phyloP scores from a whole-genome alignment of 2,888 invertebrate species.

The Oxycera nigricornis region DNA sequence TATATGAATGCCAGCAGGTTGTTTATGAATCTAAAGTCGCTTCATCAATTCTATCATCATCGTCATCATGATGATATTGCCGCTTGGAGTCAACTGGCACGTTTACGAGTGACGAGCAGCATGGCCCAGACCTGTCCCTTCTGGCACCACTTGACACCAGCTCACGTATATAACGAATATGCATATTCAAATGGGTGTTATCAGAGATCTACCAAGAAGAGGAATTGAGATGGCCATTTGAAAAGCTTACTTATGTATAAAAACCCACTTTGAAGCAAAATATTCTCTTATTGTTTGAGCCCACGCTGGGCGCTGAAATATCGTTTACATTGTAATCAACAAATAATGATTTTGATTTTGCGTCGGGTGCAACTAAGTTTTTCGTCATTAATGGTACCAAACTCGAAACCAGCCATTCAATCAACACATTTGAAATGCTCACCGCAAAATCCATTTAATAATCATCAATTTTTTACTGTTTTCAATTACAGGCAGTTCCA shows the following conservation, averaged over 20 bases:
- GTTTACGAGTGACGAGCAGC: neutral
- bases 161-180: slow-evolving; percentile 9
- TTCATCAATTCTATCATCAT: slow-evolving; percentile 31
- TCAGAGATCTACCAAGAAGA: neutral
- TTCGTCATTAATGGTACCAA: neutral
- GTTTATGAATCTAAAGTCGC: slow-evolving; percentile 34
- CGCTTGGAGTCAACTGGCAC: neutral
- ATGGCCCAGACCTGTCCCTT: neutral
- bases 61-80: neutral
- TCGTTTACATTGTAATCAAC: neutral
- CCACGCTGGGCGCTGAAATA: too few relatives aligned
- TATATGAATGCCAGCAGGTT: slow-evolving; percentile 10
- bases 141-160: neutral
- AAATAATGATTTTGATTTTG: neutral
- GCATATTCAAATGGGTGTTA: neutral
- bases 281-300: neutral
- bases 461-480: slow-evolving; percentile 24
- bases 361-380: neutral
- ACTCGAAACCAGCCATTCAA: too few relatives aligned
- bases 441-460: neutral
- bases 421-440: neutral
- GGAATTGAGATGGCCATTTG: neutral
- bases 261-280: neutral
- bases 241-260: too few relatives aligned
- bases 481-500: slow-evolving; percentile 77